phyloP scores from a whole-genome alignment of 2,113 vertebrate genomes.

The Hymenochirus boettgeri region DNA sequence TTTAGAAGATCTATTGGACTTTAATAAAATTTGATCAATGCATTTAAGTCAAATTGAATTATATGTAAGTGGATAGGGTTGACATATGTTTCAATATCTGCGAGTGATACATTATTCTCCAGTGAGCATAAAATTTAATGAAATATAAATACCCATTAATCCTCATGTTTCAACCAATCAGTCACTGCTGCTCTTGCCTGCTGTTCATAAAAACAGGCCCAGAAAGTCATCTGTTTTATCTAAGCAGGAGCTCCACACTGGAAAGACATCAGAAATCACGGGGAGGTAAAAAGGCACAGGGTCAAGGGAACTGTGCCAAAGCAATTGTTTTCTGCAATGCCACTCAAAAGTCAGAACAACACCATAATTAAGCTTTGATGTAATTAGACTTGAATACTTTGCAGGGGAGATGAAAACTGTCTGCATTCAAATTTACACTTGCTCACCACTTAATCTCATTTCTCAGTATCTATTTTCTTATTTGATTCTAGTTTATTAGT shows the following conservation, averaged over 20 bases:
- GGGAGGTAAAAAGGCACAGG: conserved; percentile 46
- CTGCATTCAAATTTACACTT: background rate
- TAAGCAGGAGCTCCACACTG: conserved; percentile 75
- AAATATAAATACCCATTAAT: conserved; percentile 99
- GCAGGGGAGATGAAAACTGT: background rate
- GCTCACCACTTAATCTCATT: background rate
- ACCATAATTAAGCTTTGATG: conserved; percentile 2
- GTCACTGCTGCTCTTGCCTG: conserved; percentile 75
- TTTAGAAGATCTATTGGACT: conserved; percentile 82
- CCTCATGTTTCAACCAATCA: conserved; percentile 87
- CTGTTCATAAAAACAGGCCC: conserved; percentile 75
- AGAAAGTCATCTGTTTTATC: conserved; percentile 89
- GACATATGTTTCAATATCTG: conserved; percentile 97
- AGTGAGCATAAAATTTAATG: conserved; percentile 90
- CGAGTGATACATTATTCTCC: conserved; percentile 88
- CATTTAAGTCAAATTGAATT: conserved; percentile 95
- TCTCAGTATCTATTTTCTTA: background rate
- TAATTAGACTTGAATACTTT: conserved; percentile 22
- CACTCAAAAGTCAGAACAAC: conserved; percentile 33
- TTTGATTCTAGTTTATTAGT: background rate
- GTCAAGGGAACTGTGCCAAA: conserved; percentile 48
- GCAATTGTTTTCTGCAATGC: conserved; percentile 26
- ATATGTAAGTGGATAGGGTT: conserved; percentile 90
- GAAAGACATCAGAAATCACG: conserved; percentile 72
- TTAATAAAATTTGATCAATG: conserved; percentile 95